phyloP scores from a whole-genome alignment of 2,888 invertebrate genomes.

The Gryllus longicercus region DNA sequence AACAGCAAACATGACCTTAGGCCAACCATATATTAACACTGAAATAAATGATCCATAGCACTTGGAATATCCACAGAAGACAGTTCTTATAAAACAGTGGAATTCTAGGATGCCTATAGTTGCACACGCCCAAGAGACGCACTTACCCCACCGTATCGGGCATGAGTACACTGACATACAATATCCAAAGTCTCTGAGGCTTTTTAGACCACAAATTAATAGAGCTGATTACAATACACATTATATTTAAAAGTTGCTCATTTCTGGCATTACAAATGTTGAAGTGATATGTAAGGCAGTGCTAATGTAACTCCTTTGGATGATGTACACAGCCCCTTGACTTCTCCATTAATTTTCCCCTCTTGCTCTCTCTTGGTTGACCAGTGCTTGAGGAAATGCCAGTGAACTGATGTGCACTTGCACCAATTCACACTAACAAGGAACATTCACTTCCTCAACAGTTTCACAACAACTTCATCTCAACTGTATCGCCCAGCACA shows the following conservation, averaged over 20 bases:
- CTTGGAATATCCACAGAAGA: too few relatives aligned
- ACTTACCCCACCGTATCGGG: too few relatives aligned
- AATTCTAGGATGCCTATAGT: too few relatives aligned
- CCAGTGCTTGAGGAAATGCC: not conserved
- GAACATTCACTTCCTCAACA: conserved; percentile 1
- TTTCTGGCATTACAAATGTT: not conserved
- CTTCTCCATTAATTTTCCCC: not conserved
- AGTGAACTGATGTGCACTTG: not conserved
- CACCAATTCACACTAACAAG: not conserved
- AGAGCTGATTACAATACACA: too few relatives aligned
- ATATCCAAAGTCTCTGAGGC: too few relatives aligned
- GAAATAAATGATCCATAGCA: too few relatives aligned
- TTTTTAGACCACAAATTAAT: too few relatives aligned
- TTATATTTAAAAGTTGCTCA: not conserved
- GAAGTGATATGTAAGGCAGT: conserved; percentile 33
- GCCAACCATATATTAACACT: too few relatives aligned
- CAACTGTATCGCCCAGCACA: not conserved
- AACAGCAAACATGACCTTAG: too few relatives aligned
- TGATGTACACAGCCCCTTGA: not conserved
- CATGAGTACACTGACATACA: too few relatives aligned
- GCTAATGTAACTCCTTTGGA: conserved; percentile 30
- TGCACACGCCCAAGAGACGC: too few relatives aligned
- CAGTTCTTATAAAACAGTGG: too few relatives aligned
- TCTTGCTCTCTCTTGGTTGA: not conserved
- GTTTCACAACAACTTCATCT: not conserved